Percentiles rank a stretch among this genome's conserved stretches.
These are phyloP conservation scores for Drosophila pseudoananassae DNA, from an alignment of 1,140 invertebrate genomes.

Conservation along the genomic window DNA sequence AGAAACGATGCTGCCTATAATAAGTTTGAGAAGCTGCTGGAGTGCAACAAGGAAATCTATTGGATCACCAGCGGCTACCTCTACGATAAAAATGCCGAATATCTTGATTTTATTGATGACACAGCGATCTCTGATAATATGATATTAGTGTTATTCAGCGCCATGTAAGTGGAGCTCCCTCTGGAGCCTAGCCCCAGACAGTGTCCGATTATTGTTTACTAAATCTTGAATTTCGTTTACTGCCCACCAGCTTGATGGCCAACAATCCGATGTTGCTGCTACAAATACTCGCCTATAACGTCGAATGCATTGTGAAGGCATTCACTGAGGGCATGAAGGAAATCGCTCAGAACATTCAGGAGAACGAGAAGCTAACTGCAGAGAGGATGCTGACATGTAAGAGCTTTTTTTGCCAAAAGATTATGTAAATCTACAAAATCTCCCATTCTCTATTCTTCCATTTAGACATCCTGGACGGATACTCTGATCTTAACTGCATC, in stretches of 20 bases:
- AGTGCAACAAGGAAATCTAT: constrained; percentile 81
- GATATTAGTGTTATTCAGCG: constrained; percentile 83
- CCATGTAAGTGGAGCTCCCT: constrained; percentile 65
- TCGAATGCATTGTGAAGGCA: constrained; percentile 81
- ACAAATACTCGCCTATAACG: constrained; percentile 83
- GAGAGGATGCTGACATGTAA: constrained; percentile 80
- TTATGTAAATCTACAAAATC: background rate
- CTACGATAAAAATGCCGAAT: constrained; percentile 81
- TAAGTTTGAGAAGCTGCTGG: constrained; percentile 81
- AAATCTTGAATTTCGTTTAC: background rate
- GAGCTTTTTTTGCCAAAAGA: constrained; percentile 15
- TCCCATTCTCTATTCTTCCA: constrained; percentile 8
- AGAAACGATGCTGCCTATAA: constrained; percentile 83
- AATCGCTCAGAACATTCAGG: constrained; percentile 74
- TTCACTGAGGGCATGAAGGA: constrained; percentile 82
- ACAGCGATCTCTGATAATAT: constrained; percentile 82
- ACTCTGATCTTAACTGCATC: constrained; percentile 78
- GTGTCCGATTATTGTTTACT: background rate
- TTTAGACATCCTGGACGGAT: constrained; percentile 80
- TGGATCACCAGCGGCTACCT: constrained; percentile 81
- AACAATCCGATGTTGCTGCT: constrained; percentile 82
- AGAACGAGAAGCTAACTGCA: constrained; percentile 74
- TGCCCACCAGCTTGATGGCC: constrained; percentile 66
- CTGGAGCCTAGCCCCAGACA: background rate
- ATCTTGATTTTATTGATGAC: constrained; percentile 83